Evolutionary conservation across 2,888 invertebrate genomes (phyloP).

Genomic region (Idaea aversata): DNA sequence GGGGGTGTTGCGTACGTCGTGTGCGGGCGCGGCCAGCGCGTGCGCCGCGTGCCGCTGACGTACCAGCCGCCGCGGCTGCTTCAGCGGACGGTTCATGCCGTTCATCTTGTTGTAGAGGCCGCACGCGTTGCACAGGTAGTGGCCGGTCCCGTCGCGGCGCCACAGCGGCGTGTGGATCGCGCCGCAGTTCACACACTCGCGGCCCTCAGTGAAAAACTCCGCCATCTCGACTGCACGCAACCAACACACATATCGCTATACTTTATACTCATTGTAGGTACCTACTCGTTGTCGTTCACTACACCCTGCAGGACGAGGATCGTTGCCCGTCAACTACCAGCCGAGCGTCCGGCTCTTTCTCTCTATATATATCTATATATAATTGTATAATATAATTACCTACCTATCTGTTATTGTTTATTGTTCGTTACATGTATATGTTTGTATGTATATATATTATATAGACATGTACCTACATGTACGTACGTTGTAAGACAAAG

Average conservation of each 20-base stretch:
- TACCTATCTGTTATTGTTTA: too few species aligned
- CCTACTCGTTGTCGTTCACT: too few species aligned
- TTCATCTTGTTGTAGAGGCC: conserved; percentile 99
- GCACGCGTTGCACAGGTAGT: conserved; percentile 99
- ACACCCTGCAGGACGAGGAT: too few species aligned
- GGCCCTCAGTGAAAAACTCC: conserved; percentile 93
- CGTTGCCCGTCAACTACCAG: conserved; percentile 24
- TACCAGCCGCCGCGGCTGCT: conserved; percentile 99
- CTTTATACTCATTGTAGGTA: conserved; percentile 13
- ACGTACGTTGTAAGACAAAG: background rate
- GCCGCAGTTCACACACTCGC: conserved; percentile 99
- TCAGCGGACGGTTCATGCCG: conserved; percentile 97
- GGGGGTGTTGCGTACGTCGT: conserved; percentile 60
- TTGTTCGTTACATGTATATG: too few species aligned
- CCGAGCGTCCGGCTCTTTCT: conserved; percentile 31
- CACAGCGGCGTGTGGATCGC: conserved; percentile 98
- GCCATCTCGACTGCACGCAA: conserved; percentile 80
- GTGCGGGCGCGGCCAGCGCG: conserved; percentile 59
- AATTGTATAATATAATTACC: too few species aligned
- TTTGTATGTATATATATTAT: too few species aligned
- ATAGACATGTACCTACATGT: too few species aligned
- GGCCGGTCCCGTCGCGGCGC: conserved; percentile 99
- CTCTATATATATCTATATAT: too few species aligned
- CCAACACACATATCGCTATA: conserved; percentile 30
- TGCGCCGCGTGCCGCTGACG: conserved; percentile 81